Percentiles rank a stretch among this genome's conserved stretches.
These are phyloP conservation scores for Capitulum mitella DNA, from an alignment of 2,888 invertebrate genomes.

Conservation along the genomic window DNA sequence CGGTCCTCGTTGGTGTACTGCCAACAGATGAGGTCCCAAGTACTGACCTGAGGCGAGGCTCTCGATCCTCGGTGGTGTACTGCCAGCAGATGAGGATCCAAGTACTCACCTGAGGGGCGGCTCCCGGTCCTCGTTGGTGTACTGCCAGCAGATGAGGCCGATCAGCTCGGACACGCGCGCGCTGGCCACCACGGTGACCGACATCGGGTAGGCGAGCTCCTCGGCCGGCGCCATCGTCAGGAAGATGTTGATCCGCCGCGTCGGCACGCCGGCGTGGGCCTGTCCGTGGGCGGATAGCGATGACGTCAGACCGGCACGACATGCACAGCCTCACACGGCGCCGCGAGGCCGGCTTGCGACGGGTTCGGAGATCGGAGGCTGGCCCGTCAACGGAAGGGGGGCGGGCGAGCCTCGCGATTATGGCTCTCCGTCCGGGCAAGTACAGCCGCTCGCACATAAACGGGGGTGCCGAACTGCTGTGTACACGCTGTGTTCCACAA, in stretches of 20 bases:
- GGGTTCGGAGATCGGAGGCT: no score
- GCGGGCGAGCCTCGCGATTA: no score
- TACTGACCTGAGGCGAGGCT: constrained; percentile 51
- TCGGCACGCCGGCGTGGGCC: constrained; percentile 65
- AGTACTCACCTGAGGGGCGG: constrained; percentile 46
- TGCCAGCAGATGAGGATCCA: constrained; percentile 70
- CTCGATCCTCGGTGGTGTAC: constrained; percentile 51
- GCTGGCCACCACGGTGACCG: constrained; percentile 67
- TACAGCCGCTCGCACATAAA: no score
- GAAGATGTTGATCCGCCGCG: constrained; percentile 80
- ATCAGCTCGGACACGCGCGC: constrained; percentile 86
- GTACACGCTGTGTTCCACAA: no score
- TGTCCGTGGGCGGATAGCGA: constrained; percentile 42
- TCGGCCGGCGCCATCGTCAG: constrained; percentile 59
- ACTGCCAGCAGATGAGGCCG: constrained; percentile 73
- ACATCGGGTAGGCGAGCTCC: constrained; percentile 59
- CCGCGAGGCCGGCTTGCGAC: no score
- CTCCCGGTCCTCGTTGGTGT: constrained; percentile 53
- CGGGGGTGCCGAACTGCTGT: no score
- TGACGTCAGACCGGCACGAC: neutral
- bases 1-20: no score
- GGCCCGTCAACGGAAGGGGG: no score
- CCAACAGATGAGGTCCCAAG: no score
- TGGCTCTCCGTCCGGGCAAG: no score
- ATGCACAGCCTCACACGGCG: no score